phyloP scores from a whole-genome alignment of 2,888 invertebrate species.

The Philereme vetulata region DNA sequence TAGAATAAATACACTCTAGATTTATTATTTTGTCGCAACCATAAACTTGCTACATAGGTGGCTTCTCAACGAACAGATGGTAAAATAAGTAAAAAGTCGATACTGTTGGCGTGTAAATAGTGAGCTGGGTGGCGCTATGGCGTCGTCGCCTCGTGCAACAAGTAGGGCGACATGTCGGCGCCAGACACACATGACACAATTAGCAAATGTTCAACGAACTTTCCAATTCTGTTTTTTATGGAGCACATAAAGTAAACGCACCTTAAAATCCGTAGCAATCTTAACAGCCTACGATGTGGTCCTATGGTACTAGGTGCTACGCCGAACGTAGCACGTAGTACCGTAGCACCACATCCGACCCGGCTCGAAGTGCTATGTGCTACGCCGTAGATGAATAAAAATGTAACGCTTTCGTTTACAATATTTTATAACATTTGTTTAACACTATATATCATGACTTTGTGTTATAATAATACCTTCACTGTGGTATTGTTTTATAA shows the following conservation, averaged over 20 bases:
- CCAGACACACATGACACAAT: slow-evolving; percentile 46
- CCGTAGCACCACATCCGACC: slow-evolving; percentile 4
- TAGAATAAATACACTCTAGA: not conserved
- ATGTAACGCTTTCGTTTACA: no score
- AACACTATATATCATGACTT: not conserved
- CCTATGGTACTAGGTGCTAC: slow-evolving; percentile 53
- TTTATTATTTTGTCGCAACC: not conserved
- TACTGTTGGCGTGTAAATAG: slow-evolving; percentile 62
- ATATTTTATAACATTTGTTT: no score
- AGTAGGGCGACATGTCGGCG: slow-evolving; percentile 75
- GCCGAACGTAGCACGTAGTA: slow-evolving; percentile 22
- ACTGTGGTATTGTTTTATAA: slow-evolving; percentile 19
- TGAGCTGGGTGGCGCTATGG: slow-evolving; percentile 47
- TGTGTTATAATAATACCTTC: not conserved
- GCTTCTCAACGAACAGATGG: slow-evolving; percentile 39
- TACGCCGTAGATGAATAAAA: no score
- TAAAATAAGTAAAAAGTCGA: slow-evolving; percentile 50
- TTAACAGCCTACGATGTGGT: slow-evolving; percentile 24
- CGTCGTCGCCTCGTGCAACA: slow-evolving; percentile 62
- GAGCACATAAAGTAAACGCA: slow-evolving; percentile 32
- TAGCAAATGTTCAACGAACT: slow-evolving; percentile 37
- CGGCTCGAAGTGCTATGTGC: no score
- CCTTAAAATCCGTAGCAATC: slow-evolving; percentile 28
- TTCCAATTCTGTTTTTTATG: slow-evolving; percentile 35
- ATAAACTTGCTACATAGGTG: slow-evolving; percentile 3